A percentile compares a stretch with the other conserved stretches of the same genome.
These are phyloP conservation scores for Cheilosia grossa DNA, from an alignment of 2,888 invertebrate genomes.

Conservation along the genomic window DNA sequence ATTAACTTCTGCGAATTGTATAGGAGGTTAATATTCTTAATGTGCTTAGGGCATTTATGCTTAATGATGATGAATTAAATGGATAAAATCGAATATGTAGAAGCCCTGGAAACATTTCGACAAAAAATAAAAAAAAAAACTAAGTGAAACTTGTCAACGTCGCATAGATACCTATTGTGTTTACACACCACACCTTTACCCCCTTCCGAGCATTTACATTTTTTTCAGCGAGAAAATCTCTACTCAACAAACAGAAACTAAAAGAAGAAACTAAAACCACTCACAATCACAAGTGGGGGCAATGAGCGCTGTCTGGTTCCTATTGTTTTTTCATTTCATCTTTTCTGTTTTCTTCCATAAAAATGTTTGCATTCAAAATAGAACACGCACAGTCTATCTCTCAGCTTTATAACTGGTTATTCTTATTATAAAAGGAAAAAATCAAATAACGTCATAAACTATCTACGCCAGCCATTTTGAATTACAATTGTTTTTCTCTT, in stretches of 20 bases:
- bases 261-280: conserved; percentile 9
- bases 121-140: neutral
- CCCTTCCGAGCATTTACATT: neutral
- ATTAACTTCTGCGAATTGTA: no score
- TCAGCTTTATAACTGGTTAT: conserved; percentile 23
- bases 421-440: conserved; percentile 1
- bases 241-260: neutral
- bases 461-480: conserved; percentile 69
- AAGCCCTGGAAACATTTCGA: no score
- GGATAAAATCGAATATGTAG: no score
- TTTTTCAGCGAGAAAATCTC: neutral
- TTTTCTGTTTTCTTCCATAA: conserved; percentile 3
- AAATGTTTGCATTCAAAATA: conserved; percentile 31
- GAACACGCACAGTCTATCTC: conserved; percentile 22
- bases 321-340: neutral
- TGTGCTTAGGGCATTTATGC: no score
- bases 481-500: conserved; percentile 50
- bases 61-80: no score
- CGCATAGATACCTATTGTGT: conserved; percentile 10
- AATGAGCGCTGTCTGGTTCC: conserved; percentile 24
- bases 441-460: conserved; percentile 52
- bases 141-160: neutral
- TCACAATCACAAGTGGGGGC: conserved; percentile 43
- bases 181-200: neutral
- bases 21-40: no score